Conservation (phyloP, 2,888 invertebrate genomes). For the Phaonia tiefii region DNA sequence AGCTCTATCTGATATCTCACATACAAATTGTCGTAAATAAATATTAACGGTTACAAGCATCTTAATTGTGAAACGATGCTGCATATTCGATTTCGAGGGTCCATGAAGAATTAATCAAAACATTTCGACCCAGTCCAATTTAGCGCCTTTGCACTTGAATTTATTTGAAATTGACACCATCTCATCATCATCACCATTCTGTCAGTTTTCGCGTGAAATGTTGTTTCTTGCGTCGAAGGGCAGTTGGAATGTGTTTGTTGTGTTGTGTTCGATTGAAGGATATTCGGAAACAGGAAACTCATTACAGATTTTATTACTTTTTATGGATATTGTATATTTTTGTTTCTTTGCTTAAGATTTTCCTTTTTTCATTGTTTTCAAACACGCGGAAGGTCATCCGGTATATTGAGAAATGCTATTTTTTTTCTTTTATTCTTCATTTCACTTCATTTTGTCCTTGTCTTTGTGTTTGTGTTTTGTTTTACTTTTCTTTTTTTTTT, state of each 20-base stretch:
- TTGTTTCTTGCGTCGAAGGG: neutral
- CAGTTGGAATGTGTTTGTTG: neutral
- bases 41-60: no score
- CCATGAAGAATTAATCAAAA: no score
- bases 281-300: slow-evolving; percentile 31
- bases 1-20: no score
- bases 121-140: no score
- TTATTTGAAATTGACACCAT: slow-evolving; percentile 48
- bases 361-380: neutral
- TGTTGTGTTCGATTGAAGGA: slow-evolving; percentile 3
- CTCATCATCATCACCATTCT: slow-evolving; percentile 30
- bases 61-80: no score
- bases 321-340: neutral
- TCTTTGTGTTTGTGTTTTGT: neutral
- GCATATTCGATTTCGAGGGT: no score
- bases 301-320: slow-evolving; percentile 51
- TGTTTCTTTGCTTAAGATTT: neutral
- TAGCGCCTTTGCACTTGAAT: no score
- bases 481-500: neutral
- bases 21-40: no score
- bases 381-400: no score
- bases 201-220: neutral
- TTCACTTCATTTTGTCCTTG: neutral
- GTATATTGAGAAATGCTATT: neutral
- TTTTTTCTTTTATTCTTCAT: neutral